phyloP scores from a whole-genome alignment of 1,140 invertebrate species.

The Acyrthosiphon pisum region DNA sequence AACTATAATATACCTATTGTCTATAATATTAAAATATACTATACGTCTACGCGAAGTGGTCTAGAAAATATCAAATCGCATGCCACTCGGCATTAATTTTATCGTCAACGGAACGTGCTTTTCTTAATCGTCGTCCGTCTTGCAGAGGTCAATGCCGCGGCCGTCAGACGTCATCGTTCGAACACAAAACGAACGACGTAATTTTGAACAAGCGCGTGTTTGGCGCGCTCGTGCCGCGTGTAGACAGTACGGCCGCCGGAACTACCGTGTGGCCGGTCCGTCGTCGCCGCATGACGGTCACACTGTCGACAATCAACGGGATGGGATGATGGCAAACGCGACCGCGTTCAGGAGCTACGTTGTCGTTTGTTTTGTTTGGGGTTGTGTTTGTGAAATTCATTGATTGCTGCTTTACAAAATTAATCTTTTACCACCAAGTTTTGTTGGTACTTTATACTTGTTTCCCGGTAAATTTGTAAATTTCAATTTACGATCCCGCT shows the following conservation, averaged over 20 bases:
- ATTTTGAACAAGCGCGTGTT: background rate
- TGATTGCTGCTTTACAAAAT: conserved; percentile 50
- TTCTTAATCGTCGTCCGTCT: background rate
- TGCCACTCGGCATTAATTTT: no score
- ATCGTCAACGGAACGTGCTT: background rate
- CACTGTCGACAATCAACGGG: conserved; percentile 15
- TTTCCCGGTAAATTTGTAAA: conserved; percentile 56
- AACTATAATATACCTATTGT: background rate
- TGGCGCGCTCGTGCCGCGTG: background rate
- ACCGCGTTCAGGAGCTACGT: conserved; percentile 37
- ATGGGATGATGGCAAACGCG: conserved; percentile 39
- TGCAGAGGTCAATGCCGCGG: no score
- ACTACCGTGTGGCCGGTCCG: background rate
- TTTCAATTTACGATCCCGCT: conserved; percentile 41
- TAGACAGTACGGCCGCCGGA: background rate
- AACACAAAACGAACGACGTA: background rate
- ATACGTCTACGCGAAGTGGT: background rate
- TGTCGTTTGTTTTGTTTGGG: conserved; percentile 56
- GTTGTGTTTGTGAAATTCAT: conserved; percentile 57
- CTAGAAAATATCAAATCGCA: background rate
- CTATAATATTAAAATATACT: background rate
- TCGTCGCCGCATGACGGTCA: background rate
- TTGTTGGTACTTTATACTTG: conserved; percentile 53
- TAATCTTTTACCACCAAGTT: conserved; percentile 22
- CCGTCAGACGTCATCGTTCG: no score